Conservation (phyloP, 2,888 invertebrate species). For the Crematogaster levior region DNA sequence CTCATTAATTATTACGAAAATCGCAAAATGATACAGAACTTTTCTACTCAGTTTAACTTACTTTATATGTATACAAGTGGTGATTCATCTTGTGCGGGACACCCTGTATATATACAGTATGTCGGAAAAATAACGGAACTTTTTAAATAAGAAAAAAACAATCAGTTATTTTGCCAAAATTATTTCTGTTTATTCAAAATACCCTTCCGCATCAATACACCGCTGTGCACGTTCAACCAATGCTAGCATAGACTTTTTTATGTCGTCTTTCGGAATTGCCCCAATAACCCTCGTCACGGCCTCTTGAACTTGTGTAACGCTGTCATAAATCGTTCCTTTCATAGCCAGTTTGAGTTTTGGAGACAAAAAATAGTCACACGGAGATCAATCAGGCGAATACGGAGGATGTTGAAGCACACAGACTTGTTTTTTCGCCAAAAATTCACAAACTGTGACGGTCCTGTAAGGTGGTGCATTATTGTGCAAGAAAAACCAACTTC, state of each 20-base stretch:
- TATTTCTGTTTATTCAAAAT: not conserved
- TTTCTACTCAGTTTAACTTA: too few relatives aligned
- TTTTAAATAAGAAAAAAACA: not conserved
- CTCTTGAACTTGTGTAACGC: not conserved
- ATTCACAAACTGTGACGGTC: too few relatives aligned
- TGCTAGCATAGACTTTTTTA: conserved; percentile 9
- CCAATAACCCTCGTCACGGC: conserved; percentile 9
- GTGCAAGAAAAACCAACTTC: too few relatives aligned
- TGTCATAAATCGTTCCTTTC: conserved; percentile 1
- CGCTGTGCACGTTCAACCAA: conserved; percentile 20
- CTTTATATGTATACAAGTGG: too few relatives aligned
- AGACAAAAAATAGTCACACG: not conserved
- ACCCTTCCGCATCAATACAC: conserved; percentile 21
- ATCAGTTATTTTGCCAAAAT: conserved; percentile 8
- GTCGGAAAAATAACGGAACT: too few relatives aligned
- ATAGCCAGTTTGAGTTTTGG: not conserved
- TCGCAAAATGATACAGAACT: too few relatives aligned
- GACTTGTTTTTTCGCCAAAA: not conserved
- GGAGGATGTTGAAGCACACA: not conserved
- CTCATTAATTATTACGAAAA: too few relatives aligned
- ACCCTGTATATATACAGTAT: too few relatives aligned
- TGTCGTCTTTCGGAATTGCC: not conserved
- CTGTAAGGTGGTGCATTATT: too few relatives aligned
- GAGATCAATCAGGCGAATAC: not conserved
- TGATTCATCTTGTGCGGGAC: too few relatives aligned